Evolutionary conservation across 2,113 vertebrate genomes (phyloP).

Genomic region (Caranx ignobilis): DNA sequence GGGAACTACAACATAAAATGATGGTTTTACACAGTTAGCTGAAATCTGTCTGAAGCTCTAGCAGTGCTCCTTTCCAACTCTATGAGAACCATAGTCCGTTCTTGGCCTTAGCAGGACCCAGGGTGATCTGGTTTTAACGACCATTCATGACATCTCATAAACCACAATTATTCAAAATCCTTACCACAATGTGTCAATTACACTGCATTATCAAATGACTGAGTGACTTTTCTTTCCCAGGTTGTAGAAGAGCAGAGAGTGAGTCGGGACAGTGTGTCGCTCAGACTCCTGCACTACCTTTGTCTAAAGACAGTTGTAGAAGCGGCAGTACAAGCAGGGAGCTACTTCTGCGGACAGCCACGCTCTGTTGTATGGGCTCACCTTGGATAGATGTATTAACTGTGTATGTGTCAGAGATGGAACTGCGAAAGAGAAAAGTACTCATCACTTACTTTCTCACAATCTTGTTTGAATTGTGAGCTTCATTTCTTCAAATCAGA

Average conservation of each 20-base stretch:
- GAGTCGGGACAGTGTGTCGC: background rate
- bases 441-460: background rate
- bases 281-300: background rate
- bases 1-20: background rate
- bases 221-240: background rate
- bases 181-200: slow-evolving; percentile 8
- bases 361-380: background rate
- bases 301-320: slow-evolving; percentile 14
- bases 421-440: background rate
- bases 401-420: background rate
- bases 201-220: background rate
- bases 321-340: background rate
- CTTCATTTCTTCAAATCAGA: background rate
- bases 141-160: background rate
- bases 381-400: background rate
- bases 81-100: background rate
- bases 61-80: background rate
- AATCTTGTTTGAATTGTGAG: background rate
- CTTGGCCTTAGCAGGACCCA: background rate
- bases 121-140: background rate
- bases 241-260: background rate
- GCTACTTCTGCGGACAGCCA: background rate
- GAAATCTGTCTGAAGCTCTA: background rate
- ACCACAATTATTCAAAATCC: background rate
- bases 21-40: background rate